phyloP scores from a whole-genome alignment of 2,888 invertebrate species.

The Eutolmus rufibarbis region DNA sequence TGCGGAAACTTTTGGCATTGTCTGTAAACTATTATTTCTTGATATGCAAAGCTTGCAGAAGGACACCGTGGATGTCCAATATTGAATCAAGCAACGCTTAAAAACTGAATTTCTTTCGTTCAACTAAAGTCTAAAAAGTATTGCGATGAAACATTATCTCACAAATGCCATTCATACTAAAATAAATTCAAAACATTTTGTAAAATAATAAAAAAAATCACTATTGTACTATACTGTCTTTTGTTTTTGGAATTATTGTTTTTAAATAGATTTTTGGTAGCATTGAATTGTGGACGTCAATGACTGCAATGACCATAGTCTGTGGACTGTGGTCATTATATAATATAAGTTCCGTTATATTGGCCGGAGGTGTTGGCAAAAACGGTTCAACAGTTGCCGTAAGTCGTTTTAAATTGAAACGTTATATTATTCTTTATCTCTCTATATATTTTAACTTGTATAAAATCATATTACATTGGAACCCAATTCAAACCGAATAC shows the following conservation, averaged over 20 bases:
- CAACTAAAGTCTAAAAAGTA: not conserved
- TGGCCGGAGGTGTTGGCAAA: conserved; percentile 96
- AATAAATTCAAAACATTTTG: conserved; percentile 22
- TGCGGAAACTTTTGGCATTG: not conserved
- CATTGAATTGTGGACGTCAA: conserved; percentile 78
- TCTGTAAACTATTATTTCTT: not conserved
- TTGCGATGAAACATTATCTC: not conserved
- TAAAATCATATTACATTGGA: not conserved
- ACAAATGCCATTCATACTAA: not conserved
- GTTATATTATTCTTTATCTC: conserved; percentile 26
- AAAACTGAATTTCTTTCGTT: not conserved
- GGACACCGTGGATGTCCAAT: not conserved
- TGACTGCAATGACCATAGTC: conserved; percentile 76
- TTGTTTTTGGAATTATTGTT: conserved; percentile 32
- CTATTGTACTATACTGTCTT: conserved; percentile 6
- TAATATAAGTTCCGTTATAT: conserved; percentile 78
- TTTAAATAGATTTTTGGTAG: conserved; percentile 66
- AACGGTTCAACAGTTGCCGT: conserved; percentile 99
- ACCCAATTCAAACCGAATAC: conserved; percentile 43
- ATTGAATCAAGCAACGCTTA: not conserved
- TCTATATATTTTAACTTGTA: not conserved
- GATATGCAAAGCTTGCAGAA: not conserved
- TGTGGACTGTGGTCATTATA: conserved; percentile 77
- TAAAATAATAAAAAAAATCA: not conserved
- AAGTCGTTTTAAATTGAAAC: conserved; percentile 66